Evolutionary conservation across 2,113 vertebrate species (phyloP), one percentile per base, ranked within the genome.

Genomic region (Tetraodon nigroviridis): DNA sequence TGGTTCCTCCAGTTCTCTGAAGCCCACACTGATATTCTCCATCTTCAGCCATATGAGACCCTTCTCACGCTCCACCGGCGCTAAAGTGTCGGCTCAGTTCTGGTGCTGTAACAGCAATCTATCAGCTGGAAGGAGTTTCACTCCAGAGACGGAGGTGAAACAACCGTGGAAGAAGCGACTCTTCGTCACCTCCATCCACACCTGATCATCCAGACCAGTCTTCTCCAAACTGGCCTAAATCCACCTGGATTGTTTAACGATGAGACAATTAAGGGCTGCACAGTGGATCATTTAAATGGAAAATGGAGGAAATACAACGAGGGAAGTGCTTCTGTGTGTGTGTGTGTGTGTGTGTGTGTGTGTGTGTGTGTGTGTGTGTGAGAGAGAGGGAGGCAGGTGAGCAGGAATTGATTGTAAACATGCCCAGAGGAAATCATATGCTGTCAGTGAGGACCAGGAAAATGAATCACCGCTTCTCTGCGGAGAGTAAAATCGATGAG

Each of bases 381-480:
- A 11, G 32, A 11, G 32, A 8, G 7, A 13, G 16, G 7, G 8
- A 32, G 47, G 24, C 51, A 65, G 20, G 58, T 56, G 71, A 73
- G 55, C 32, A 47, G 69, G 45, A 68, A 55, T 12, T 55, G 71
- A 76, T 54, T 59, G 60, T 65, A 68, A 78, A 75, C 19, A 11
- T 51, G 73, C 64, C 72, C 61, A 24, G 22, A 82, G 73, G 75
- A 80, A 81, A 81, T 81, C 78, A 77, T 27, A 60, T 61, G 58
- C 70, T 66, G 78, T 70, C 65, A 77, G 47, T 17, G 62, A 4
- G 54, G 67, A 67, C 40, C 52, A 50, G 22, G 47, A 56, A 20
- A 75, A 75, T 75, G 73, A 81, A 68, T 55, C 72, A 77, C 65
- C 60, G 68, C 57, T 76, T 56, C 60, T 74, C 64, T 72, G 58